Evolutionary conservation across 1,140 invertebrate genomes (phyloP), one percentile per base, ranked within the genome.

Genomic region (Platyscapa corneri): DNA sequence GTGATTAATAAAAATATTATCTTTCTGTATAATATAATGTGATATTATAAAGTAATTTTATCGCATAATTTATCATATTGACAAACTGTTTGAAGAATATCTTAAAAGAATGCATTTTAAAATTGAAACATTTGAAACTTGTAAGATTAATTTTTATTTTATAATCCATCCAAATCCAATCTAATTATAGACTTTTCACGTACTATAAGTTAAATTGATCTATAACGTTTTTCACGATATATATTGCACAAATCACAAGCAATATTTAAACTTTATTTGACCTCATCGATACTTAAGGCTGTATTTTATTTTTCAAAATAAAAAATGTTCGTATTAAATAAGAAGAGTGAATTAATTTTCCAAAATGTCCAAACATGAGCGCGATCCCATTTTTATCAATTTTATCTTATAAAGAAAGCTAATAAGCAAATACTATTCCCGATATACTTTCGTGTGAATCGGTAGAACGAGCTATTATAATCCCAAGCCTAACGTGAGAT

Each of bases 241-340:
- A 42, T 42, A 74, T 18, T 74, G 42, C 70, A 37, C 0, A 74
- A 42, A 42, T 5, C 42, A 10, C 37, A 74, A 74, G 42, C 37
- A 74, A 74, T 74, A 74, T 18, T 74, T 27, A 42, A 74, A 42
- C 70, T 74, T 42, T 74, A 42, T n/a, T 39, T 74, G 12, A 42
- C 23, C 5, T 42, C 0, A n/a, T 74, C n/a, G 42, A 42, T 5
- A 74, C 23, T 8, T 0, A 74, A 74, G 23, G 3, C 2, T n/a
- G 42, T 27, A 37, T 12, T 20, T 70, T 34, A 70, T 23, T n/a
- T 42, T 5, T 12, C 1, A n/a, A 42, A 74, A 12, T 27, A 2
- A 5, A 18, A n/a, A 74, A 42, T 42, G 37, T n/a, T 18, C 8
- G 27, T 32, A 74, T 1, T 27, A 20, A 42, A 74, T n/a, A 10